Conservation (phyloP, 2,797 vertebrate species). For the Acanthis flammea region DNA sequence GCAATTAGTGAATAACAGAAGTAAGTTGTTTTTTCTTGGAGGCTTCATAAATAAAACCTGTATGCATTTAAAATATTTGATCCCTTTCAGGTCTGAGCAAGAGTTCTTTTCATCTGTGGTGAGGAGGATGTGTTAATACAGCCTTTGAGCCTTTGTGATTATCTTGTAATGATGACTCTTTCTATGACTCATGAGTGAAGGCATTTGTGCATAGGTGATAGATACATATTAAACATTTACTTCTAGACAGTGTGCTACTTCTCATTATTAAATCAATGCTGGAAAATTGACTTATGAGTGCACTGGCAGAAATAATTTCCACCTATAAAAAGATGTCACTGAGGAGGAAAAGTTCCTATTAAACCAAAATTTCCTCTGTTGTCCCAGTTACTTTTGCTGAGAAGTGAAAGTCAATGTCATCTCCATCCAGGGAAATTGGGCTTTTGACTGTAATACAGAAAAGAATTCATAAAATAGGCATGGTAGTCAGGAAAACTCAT, state of each 20-base stretch:
- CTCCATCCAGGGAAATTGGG: not conserved
- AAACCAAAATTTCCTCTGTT: slow-evolving; percentile 25
- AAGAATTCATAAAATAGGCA: not conserved
- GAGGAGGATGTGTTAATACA: not conserved
- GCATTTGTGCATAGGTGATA: slow-evolving; percentile 4
- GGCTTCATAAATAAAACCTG: not conserved
- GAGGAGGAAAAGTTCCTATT: slow-evolving; percentile 26
- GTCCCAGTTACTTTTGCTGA: slow-evolving; percentile 10
- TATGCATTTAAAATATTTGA: not conserved
- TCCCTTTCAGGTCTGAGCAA: not conserved
- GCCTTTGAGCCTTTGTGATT: not conserved
- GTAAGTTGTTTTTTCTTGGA: not conserved
- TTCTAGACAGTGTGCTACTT: slow-evolving; percentile 35
- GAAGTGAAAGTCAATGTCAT: not conserved
- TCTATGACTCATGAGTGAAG: not conserved
- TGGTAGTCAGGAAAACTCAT: not conserved
- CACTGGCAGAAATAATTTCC: slow-evolving; percentile 59
- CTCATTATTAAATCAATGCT: slow-evolving; percentile 40
- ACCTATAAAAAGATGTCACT: slow-evolving; percentile 40
- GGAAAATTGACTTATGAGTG: not conserved
- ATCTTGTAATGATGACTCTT: not conserved
- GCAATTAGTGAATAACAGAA: not conserved
- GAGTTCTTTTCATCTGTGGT: not conserved
- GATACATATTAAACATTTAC: slow-evolving; percentile 44
- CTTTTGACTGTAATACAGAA: slow-evolving; percentile 13